Conservation (phyloP, 2,797 vertebrate genomes). For the Sebastes vulpes region DNA sequence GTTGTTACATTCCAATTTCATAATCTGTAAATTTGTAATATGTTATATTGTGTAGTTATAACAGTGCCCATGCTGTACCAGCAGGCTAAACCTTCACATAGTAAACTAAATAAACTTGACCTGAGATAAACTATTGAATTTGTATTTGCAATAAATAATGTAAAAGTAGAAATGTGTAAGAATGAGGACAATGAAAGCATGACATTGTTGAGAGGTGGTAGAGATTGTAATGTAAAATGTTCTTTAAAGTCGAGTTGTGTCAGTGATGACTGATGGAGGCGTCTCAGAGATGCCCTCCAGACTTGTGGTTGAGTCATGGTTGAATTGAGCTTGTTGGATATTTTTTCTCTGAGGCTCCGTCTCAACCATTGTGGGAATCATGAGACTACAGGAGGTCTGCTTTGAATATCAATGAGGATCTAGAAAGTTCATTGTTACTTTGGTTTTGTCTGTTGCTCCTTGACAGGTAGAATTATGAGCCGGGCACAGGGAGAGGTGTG, state of each 20-base stretch:
- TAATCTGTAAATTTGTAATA: not conserved
- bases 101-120: not conserved
- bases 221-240: not conserved
- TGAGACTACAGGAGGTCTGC: conserved; percentile 35
- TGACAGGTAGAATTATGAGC: conserved; percentile 47
- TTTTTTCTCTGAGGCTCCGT: conserved; percentile 33
- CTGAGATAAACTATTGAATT: not conserved
- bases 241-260: not conserved
- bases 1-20: not conserved
- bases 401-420: conserved; percentile 65
- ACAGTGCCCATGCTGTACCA: not conserved
- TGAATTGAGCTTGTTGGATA: conserved; percentile 29
- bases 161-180: not conserved
- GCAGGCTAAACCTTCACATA: not conserved
- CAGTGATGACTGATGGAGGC: not conserved
- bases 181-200: not conserved
- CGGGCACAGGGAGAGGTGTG: not conserved
- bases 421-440: conserved; percentile 43
- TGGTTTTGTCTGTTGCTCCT: conserved; percentile 34
- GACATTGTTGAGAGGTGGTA: not conserved
- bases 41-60: not conserved
- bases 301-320: conserved; percentile 7
- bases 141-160: not conserved
- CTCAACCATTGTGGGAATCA: conserved; percentile 18
- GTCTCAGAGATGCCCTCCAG: not conserved